These are phyloP conservation scores for Procambarus virginalis DNA, from an alignment of 1,140 invertebrate genomes.

Conservation along the genomic window DNA sequence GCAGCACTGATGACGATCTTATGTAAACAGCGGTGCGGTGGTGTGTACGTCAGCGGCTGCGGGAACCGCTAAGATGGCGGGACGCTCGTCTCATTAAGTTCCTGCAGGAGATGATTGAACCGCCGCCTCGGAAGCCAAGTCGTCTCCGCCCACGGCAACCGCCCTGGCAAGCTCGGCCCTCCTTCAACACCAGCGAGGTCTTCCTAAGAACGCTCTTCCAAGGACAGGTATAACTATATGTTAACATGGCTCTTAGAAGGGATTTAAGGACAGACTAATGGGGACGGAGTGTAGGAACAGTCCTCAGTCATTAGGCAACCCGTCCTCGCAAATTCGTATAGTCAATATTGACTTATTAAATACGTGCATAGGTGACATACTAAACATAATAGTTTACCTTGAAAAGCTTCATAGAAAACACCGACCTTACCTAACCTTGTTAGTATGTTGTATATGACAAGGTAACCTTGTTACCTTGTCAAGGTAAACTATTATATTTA, in stretches of 20 bases:
- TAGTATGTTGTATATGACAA: too few relatives aligned
- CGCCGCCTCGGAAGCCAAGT: neutral
- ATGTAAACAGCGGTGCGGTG: neutral
- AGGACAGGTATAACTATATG: neutral
- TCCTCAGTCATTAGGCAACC: neutral
- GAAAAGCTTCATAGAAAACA: too few relatives aligned
- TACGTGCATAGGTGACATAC: too few relatives aligned
- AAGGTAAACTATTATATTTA: too few relatives aligned
- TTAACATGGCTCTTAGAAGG: neutral
- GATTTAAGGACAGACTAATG: neutral
- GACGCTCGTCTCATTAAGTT: neutral
- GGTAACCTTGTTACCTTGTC: too few relatives aligned
- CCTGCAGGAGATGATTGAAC: neutral
- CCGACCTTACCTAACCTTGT: too few relatives aligned
- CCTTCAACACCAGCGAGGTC: constrained; percentile 21
- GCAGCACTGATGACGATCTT: neutral
- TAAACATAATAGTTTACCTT: too few relatives aligned
- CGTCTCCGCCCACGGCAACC: constrained; percentile 3
- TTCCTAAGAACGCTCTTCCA: neutral
- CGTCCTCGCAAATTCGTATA: too few relatives aligned
- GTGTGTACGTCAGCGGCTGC: constrained; percentile 16
- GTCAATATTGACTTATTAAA: too few relatives aligned
- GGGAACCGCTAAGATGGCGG: neutral
- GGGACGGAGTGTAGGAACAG: neutral
- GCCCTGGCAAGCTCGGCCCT: constrained; percentile 8